Conservation (phyloP, 2,113 vertebrate genomes). For the Benitochromis conjunctus region DNA sequence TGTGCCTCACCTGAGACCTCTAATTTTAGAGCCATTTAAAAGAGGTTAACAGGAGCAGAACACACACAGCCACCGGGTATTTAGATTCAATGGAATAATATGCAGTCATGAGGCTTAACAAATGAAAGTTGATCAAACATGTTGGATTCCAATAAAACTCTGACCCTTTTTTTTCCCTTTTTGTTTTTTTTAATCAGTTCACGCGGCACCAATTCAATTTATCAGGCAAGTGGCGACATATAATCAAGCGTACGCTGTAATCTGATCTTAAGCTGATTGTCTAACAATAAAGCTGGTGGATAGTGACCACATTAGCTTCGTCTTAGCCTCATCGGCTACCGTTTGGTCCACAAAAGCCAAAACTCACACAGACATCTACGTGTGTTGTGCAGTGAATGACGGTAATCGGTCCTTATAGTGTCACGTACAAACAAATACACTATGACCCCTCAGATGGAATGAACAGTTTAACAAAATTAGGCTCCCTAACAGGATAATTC, state of each 20-base stretch:
- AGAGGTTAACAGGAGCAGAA: conserved; percentile 62
- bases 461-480: background rate
- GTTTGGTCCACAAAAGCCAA: conserved; percentile 11
- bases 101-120: conserved; percentile 23
- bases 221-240: conserved; percentile 6
- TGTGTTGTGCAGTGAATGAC: background rate
- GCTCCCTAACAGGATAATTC: background rate
- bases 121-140: conserved; percentile 40
- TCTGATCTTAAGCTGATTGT: conserved; percentile 34
- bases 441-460: background rate
- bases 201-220: conserved; percentile 30
- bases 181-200: background rate
- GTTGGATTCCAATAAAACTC: conserved; percentile 22
- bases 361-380: background rate
- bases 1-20: conserved; percentile 66
- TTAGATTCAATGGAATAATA: conserved; percentile 46
- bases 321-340: background rate
- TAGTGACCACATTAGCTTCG: background rate
- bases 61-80: conserved; percentile 30
- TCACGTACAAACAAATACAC: background rate
- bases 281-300: conserved; percentile 20
- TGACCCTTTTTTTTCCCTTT: background rate
- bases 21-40: conserved; percentile 69
- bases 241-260: conserved; percentile 9
- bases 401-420: background rate